These are phyloP conservation scores for Latheticus oryzae DNA, from an alignment of 2,888 invertebrate species.

Conservation along the genomic window DNA sequence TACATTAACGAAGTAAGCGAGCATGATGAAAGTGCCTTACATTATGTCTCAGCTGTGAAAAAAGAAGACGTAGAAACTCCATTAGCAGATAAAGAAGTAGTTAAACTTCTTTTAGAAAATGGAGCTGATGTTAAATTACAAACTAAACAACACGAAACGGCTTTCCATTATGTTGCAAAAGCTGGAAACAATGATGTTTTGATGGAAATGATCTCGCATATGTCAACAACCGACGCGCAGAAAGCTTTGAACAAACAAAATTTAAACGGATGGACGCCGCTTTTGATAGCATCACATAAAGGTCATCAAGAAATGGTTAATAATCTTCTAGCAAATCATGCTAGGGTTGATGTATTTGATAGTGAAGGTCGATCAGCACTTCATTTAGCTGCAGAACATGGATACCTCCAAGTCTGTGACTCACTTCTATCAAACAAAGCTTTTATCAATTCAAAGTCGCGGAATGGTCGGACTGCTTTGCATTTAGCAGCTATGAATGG, in stretches of 20 bases:
- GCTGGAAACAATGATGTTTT: conserved; percentile 97
- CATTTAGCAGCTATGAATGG: conserved; percentile 98
- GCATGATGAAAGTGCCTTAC: conserved; percentile 94
- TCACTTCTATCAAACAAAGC: conserved; percentile 94
- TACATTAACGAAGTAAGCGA: conserved; percentile 91
- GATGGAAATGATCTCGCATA: conserved; percentile 91
- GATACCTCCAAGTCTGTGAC: conserved; percentile 90
- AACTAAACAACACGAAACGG: conserved; percentile 91
- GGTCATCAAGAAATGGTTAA: conserved; percentile 93
- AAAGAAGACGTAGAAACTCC: conserved; percentile 82
- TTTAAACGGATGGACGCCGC: conserved; percentile 95
- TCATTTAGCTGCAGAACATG: conserved; percentile 94
- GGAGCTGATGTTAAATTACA: conserved; percentile 90
- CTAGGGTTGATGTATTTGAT: conserved; percentile 98
- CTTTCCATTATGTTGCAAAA: conserved; percentile 94
- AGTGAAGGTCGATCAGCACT: conserved; percentile 94
- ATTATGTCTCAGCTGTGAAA: conserved; percentile 92
- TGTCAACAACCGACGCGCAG: conserved; percentile 90
- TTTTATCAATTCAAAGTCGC: conserved; percentile 98
- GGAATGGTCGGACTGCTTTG: conserved; percentile 95
- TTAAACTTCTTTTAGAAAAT: conserved; percentile 88
- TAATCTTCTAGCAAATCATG: conserved; percentile 91
- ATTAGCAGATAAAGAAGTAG: conserved; percentile 85
- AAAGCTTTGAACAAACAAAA: conserved; percentile 95
- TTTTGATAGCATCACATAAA: conserved; percentile 94